A percentile compares a stretch with the other conserved stretches of the same genome.
Evolutionary conservation across 2,797 vertebrate species (phyloP).

Genomic region (Acomys russatus): DNA sequence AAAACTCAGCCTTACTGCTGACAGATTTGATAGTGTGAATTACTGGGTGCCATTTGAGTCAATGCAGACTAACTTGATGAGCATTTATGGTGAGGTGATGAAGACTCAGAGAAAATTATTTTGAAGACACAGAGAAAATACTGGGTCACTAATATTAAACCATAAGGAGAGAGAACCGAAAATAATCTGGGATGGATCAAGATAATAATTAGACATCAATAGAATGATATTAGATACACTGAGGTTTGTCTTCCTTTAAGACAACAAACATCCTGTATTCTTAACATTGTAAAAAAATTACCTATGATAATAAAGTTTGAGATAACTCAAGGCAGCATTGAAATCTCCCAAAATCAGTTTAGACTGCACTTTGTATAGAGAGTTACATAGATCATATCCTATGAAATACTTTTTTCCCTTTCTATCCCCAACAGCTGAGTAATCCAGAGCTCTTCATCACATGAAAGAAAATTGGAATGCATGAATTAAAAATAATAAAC

Average conservation of each 20-base stretch:
- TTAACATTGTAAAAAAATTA: background rate
- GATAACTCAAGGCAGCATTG: background rate
- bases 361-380: background rate
- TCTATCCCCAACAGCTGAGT: background rate
- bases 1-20: rapidly evolving
- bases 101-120: background rate
- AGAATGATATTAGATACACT: background rate
- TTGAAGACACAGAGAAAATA: background rate
- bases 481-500: background rate
- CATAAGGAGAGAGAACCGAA: background rate
- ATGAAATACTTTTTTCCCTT: background rate
- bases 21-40: background rate
- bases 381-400: background rate
- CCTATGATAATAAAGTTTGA: background rate
- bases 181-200: background rate
- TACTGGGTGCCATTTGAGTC: no score
- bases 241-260: background rate
- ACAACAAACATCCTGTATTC: no score
- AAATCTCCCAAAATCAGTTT: background rate
- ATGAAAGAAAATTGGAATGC: background rate
- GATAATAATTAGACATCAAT: background rate
- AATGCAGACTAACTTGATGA: background rate
- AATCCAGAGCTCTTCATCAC: background rate
- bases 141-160: background rate
- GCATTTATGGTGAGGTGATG: background rate